These are phyloP conservation scores for Megamerina dolium DNA, from an alignment of 2,888 invertebrate genomes.

Conservation along the genomic window DNA sequence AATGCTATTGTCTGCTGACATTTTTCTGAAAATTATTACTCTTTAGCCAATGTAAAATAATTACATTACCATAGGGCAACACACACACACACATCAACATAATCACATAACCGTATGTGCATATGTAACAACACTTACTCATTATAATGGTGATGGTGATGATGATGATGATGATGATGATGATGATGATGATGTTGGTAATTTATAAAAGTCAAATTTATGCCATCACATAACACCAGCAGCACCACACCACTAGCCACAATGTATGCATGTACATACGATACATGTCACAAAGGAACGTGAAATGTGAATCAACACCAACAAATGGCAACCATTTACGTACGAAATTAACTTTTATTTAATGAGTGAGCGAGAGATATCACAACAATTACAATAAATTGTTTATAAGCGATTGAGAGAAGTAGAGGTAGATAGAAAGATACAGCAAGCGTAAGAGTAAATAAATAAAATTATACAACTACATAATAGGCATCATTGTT, in stretches of 20 bases:
- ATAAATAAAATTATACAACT: neutral
- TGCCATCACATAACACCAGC: no score
- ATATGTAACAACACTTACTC: no score
- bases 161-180: neutral
- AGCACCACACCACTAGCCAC: no score
- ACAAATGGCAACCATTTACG: neutral
- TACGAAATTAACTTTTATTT: neutral
- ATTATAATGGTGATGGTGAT: neutral
- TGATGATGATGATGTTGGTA: neutral
- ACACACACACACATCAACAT: neutral
- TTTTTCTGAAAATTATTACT: no score
- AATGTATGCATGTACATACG: no score
- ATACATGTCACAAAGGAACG: no score
- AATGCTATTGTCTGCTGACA: no score
- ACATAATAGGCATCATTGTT: neutral
- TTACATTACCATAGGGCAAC: no score
- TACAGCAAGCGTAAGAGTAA: neutral
- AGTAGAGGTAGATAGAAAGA: neutral
- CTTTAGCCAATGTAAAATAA: no score
- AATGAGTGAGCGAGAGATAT: neutral
- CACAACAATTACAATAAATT: neutral
- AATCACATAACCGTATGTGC: neutral
- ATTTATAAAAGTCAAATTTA: slow-evolving; percentile 3
- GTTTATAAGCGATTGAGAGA: no score
- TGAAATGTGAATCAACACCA: neutral